These are phyloP conservation scores for Trinorchestia longiramus DNA, from an alignment of 1,140 invertebrate species.

Conservation along the genomic window DNA sequence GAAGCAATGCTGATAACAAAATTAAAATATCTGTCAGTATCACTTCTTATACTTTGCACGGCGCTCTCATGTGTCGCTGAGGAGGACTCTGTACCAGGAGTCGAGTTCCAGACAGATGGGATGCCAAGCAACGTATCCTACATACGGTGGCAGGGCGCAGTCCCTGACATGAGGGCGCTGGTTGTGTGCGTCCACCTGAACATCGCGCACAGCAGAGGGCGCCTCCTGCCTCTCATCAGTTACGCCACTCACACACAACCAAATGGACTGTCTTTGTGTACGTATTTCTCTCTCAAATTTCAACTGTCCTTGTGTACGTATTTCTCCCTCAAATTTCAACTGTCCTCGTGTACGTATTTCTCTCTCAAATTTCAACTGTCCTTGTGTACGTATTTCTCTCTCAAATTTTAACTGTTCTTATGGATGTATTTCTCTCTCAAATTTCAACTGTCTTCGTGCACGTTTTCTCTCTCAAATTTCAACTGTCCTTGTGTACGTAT, in stretches of 20 bases:
- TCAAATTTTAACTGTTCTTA: too few relatives aligned
- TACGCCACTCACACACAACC: slow-evolving; percentile 60
- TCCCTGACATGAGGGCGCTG: slow-evolving; percentile 55
- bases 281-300: slow-evolving; percentile 12
- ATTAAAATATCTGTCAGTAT: not conserved
- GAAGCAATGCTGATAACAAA: not conserved
- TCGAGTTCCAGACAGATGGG: slow-evolving; percentile 49
- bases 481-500: too few relatives aligned
- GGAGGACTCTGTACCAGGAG: not conserved
- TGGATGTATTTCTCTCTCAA: too few relatives aligned
- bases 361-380: too few relatives aligned
- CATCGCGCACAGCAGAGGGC: slow-evolving; percentile 55
- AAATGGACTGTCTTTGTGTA: slow-evolving; percentile 58
- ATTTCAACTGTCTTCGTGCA: too few relatives aligned
- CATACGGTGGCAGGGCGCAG: not conserved
- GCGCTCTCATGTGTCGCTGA: not conserved
- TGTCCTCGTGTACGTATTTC: too few relatives aligned
- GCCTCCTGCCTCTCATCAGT: slow-evolving; percentile 57
- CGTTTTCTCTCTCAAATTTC: too few relatives aligned
- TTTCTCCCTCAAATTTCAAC: too few relatives aligned
- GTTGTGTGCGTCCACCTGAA: slow-evolving; percentile 59
- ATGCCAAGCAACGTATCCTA: slow-evolving; percentile 24
- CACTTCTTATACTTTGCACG: not conserved
- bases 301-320: too few relatives aligned
- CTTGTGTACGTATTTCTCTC: too few relatives aligned